Percentiles rank a stretch among this genome's conserved stretches.
These are phyloP conservation scores for Pseudorasbora parva DNA, from an alignment of 2,113 vertebrate genomes.

Conservation along the genomic window DNA sequence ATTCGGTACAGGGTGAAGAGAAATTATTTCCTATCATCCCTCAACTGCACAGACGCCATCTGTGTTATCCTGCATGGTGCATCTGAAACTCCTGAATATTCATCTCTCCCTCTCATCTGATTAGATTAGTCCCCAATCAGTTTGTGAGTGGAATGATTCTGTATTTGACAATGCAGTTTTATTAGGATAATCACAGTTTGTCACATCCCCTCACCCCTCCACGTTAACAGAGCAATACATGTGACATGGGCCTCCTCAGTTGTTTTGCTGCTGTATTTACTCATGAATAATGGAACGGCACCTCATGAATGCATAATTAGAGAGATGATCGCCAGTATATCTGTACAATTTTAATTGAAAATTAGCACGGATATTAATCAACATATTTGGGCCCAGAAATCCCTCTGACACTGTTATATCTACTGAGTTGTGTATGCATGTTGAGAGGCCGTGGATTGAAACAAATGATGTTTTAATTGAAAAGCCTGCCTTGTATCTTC, in stretches of 20 bases:
- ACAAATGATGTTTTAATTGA: conserved; percentile 37
- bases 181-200: conserved; percentile 63
- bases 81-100: conserved; percentile 77
- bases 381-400: conserved; percentile 42
- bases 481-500: neutral
- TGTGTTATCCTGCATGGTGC: conserved; percentile 70
- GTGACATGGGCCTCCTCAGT: conserved; percentile 9
- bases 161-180: conserved; percentile 69
- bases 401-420: conserved; percentile 11
- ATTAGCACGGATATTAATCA: conserved; percentile 47
- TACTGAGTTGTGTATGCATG: neutral
- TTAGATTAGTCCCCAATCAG: conserved; percentile 76
- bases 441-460: neutral
- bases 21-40: conserved; percentile 65
- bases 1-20: conserved; percentile 59
- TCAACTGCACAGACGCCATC: conserved; percentile 75
- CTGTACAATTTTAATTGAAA: conserved; percentile 46
- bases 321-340: conserved; percentile 43
- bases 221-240: conserved; percentile 72
- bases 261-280: conserved; percentile 23
- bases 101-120: conserved; percentile 73
- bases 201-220: conserved; percentile 67
- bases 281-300: conserved; percentile 39
- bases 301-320: conserved; percentile 44
- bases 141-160: conserved; percentile 61